phyloP scores from a whole-genome alignment of 92 coral and sea anemone species.

The Porites lobata region DNA sequence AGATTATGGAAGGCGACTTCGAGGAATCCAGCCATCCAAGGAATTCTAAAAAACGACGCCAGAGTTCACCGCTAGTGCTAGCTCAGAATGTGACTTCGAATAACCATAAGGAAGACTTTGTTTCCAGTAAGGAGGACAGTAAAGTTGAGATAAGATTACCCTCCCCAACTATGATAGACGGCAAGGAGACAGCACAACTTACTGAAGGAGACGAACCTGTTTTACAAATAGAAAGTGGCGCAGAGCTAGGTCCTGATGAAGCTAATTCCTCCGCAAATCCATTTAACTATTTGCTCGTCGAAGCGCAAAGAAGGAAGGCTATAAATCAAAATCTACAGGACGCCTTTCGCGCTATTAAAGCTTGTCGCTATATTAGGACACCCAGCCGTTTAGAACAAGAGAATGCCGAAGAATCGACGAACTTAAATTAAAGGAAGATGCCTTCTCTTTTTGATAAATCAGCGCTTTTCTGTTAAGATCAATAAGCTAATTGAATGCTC shows the following conservation, averaged over 20 bases:
- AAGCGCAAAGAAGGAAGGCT: conserved; percentile 23
- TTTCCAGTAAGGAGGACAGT: background rate
- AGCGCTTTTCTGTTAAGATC: background rate
- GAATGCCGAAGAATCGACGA: background rate
- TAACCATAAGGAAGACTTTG: background rate
- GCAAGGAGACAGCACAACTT: background rate
- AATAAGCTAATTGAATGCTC: background rate
- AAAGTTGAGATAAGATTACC: background rate
- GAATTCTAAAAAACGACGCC: background rate
- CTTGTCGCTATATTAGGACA: conserved; percentile 73
- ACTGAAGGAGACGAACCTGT: background rate
- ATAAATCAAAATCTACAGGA: conserved; percentile 67
- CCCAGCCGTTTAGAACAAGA: conserved; percentile 51
- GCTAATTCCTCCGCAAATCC: conserved; percentile 35
- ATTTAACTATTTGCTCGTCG: conserved; percentile 41
- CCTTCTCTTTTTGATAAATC: background rate
- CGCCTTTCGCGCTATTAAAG: conserved; percentile 58
- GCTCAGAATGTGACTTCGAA: background rate
- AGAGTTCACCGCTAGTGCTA: background rate
- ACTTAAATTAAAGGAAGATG: background rate
- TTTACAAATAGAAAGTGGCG: background rate
- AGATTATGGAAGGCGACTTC: background rate
- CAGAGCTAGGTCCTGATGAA: conserved; percentile 10
- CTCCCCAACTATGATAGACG: background rate
- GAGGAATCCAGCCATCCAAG: background rate